Conservation (phyloP, 2,113 vertebrate species). For the Himantopus leucocephalus region DNA sequence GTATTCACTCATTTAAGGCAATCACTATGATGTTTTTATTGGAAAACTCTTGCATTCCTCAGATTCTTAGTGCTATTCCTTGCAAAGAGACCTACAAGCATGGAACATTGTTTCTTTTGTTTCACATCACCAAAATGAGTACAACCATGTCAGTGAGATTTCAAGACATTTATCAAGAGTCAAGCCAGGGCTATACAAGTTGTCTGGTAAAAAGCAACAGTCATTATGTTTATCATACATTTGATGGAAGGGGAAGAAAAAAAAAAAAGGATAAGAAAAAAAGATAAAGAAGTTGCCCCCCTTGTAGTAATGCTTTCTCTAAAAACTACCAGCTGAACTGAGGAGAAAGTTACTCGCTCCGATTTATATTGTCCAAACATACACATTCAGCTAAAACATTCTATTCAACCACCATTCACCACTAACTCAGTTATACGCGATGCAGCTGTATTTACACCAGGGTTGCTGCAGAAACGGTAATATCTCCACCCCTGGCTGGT, state of each 20-base stretch:
- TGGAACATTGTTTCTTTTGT: not conserved
- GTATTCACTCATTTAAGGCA: slow-evolving; percentile 16
- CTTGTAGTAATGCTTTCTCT: not conserved
- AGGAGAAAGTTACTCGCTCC: not conserved
- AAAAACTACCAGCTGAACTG: not conserved
- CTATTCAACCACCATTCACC: not conserved
- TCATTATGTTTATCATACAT: not conserved
- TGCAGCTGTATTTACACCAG: not conserved
- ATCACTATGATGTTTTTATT: slow-evolving; percentile 44
- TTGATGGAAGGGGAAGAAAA: not conserved
- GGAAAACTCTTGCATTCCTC: slow-evolving; percentile 40
- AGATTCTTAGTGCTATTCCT: slow-evolving; percentile 4
- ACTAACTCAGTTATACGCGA: fast-evolving
- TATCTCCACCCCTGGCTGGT: fast-evolving
- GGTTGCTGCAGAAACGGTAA: not conserved
- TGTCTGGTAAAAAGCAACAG: not conserved
- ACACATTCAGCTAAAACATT: not conserved
- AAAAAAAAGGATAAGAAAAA: not conserved
- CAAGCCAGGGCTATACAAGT: not conserved
- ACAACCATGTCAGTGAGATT: not conserved
- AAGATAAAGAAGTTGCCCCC: not conserved
- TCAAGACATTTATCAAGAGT: not conserved
- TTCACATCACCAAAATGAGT: not conserved
- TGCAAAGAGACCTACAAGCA: not conserved
- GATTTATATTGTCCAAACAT: not conserved